Base-by-base conservation (phyloP, 2,888 invertebrate genomes). In the Candidula unifasciata region DNA sequence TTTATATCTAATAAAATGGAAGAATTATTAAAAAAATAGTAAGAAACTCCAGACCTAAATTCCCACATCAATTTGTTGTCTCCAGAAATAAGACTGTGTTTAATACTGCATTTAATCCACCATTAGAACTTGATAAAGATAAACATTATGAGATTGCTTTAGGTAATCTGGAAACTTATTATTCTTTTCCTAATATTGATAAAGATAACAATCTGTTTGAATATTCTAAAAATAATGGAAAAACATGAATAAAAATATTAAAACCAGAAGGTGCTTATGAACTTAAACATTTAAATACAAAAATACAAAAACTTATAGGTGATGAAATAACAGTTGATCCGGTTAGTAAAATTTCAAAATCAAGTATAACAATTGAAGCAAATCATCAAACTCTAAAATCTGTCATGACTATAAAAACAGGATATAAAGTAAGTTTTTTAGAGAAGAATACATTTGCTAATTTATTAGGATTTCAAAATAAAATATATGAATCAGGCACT, bases 401-500 rank as follows among this genome's bases (percentile, higher is more conserved):
- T 16, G 18, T 64, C 13, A 21, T 60, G 37, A 35, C 57, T 35
- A 30, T 79, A 21, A 66, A 64, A 79, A 16, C n/a, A 27, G n/a
- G 24, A 10, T 79, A 35, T 64, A 13, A 13, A 79, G 79, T 79
- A 16, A n/a, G 33, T 18, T 79, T 79, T 35, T 35, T 3, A 79
- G 21, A 60, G 18, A 64, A 79, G 13, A 79, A 79, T 24, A 52
- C 35, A 27, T 18, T 77, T 2, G 54, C n/a, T 54, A 24, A 33
- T 33, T 5, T 57, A 27, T 27, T 77, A 10, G 77, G 77, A 27
- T 77, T 54, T 57, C 3, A 52, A 30, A 52, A 77, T n/a, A 13
- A 24, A 54, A 27, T 13, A 57, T 77, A 77, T 33, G 33, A 30
- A 35, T 13, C 16, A 78, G 83, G 83, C 77, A 82, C 27, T 82